Evolutionary conservation across 30 jellyfish, hydroid and myxozoan genomes (phyloP).

Genomic region (Cassiopea xamachana): DNA sequence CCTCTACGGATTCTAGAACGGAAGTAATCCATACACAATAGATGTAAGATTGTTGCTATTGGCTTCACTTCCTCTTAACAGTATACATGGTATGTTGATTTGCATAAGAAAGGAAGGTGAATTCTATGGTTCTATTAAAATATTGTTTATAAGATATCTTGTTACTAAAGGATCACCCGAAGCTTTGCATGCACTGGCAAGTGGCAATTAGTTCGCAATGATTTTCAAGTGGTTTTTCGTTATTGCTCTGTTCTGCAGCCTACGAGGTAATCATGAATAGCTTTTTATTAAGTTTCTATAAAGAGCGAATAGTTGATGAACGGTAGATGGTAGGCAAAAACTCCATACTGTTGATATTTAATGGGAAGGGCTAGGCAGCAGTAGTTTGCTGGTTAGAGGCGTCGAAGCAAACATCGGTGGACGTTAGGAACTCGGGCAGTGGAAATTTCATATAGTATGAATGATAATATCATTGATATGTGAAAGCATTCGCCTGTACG

Average conservation of each 20-base stretch:
- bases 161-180: neutral
- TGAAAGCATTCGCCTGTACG: no score
- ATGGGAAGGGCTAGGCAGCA: no score
- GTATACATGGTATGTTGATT: neutral
- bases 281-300: neutral
- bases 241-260: neutral
- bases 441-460: no score
- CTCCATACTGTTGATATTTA: no score
- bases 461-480: no score
- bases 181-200: neutral
- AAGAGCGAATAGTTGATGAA: no score
- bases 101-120: neutral
- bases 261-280: neutral
- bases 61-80: neutral
- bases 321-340: no score
- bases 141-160: neutral
- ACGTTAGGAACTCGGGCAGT: no score
- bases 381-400: no score
- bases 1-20: neutral
- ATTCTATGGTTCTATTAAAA: no score
- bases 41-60: neutral
- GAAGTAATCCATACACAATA: neutral
- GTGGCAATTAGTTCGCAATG: neutral
- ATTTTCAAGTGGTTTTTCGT: neutral
- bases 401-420: no score